A percentile compares a stretch with the other conserved stretches of the same genome.
Evolutionary conservation across 2,797 vertebrate genomes (phyloP).

Genomic region (Okamejei kenojei): DNA sequence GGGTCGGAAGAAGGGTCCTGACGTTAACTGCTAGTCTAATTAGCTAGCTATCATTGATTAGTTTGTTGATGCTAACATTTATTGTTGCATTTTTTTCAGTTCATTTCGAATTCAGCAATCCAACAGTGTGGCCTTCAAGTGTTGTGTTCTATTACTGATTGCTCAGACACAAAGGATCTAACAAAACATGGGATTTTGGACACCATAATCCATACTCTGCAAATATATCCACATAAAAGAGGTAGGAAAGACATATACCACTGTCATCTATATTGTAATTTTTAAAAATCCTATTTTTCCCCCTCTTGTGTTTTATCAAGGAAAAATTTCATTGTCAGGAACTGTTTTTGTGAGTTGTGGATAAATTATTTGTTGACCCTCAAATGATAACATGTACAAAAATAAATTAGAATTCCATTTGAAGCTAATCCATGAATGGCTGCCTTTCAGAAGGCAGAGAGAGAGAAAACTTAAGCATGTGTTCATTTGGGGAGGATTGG

Average conservation of each 20-base stretch:
- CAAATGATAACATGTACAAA: not conserved
- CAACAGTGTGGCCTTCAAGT: slow-evolving; percentile 79
- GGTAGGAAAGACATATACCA: slow-evolving; percentile 54
- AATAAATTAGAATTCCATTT: not conserved
- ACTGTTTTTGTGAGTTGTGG: not conserved
- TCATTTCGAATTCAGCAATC: slow-evolving; percentile 73
- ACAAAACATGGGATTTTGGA: slow-evolving; percentile 81
- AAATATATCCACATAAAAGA: slow-evolving; percentile 79
- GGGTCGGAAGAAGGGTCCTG: too few species aligned
- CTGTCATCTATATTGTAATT: not conserved
- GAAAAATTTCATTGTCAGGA: not conserved
- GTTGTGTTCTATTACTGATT: slow-evolving; percentile 68
- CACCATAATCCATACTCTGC: slow-evolving; percentile 76
- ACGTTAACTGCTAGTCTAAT: too few species aligned
- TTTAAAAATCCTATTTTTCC: not conserved
- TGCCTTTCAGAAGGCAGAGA: not conserved
- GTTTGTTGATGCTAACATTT: not conserved
- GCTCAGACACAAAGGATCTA: slow-evolving; percentile 73
- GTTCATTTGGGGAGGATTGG: not conserved
- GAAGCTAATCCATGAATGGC: not conserved
- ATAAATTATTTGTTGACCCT: not conserved
- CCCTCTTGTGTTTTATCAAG: not conserved
- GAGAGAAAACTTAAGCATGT: not conserved
- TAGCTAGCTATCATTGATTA: not conserved
- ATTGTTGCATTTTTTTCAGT: slow-evolving; percentile 59